phyloP scores from a whole-genome alignment of 1,140 invertebrate genomes.

The Fopius arisanus region DNA sequence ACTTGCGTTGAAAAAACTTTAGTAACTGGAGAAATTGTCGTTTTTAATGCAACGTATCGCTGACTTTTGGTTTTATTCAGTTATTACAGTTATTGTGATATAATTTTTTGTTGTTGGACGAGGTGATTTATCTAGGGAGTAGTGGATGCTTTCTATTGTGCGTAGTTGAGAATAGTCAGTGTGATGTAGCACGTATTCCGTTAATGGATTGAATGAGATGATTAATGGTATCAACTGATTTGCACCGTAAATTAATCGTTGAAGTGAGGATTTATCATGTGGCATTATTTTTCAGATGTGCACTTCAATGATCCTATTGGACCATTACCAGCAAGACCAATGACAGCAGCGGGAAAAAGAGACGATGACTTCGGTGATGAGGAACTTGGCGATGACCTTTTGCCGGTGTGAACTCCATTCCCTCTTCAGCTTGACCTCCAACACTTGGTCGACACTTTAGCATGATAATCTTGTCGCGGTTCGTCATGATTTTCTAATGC shows the following conservation, averaged over 20 bases:
- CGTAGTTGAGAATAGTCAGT: slow-evolving; percentile 40
- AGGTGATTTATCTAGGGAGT: too few relatives aligned
- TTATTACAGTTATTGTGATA: too few relatives aligned
- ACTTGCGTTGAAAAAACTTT: too few relatives aligned
- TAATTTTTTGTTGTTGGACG: too few relatives aligned
- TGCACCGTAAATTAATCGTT: slow-evolving; percentile 36
- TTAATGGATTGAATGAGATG: slow-evolving; percentile 60
- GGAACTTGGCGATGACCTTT: slow-evolving; percentile 81
- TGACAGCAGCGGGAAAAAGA: slow-evolving; percentile 74
- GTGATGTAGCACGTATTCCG: slow-evolving; percentile 35
- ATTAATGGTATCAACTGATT: slow-evolving; percentile 51
- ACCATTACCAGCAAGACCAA: slow-evolving; percentile 76
- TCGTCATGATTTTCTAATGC: background rate
- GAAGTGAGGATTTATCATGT: slow-evolving; percentile 6
- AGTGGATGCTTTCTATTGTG: background rate
- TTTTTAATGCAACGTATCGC: too few relatives aligned
- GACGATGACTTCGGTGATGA: slow-evolving; percentile 85
- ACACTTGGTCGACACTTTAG: background rate
- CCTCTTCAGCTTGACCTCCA: background rate
- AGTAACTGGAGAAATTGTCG: too few relatives aligned
- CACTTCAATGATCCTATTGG: slow-evolving; percentile 80
- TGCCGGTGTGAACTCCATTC: slow-evolving; percentile 72
- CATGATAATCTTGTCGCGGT: background rate
- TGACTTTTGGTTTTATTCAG: too few relatives aligned
- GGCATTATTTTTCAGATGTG: slow-evolving; percentile 65